A percentile compares a stretch with the other conserved stretches of the same genome.
These are phyloP conservation scores for Proisotoma minuta DNA, from an alignment of 2,888 invertebrate genomes.

Conservation along the genomic window DNA sequence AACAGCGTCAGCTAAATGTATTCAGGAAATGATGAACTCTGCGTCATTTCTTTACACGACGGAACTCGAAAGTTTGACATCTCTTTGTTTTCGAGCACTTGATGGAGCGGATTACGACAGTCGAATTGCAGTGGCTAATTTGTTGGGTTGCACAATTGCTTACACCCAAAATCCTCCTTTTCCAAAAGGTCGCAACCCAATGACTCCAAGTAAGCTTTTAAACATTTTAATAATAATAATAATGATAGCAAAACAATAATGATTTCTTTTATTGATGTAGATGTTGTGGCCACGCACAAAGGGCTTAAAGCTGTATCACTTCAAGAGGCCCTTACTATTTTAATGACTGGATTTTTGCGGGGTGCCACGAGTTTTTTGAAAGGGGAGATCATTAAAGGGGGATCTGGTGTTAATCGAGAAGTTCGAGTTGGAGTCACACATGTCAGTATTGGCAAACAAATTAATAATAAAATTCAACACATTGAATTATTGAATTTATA, in stretches of 20 bases:
- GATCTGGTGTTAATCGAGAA: slow-evolving; percentile 87
- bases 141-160: slow-evolving; percentile 81
- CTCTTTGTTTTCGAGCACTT: slow-evolving; percentile 84
- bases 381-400: slow-evolving; percentile 92
- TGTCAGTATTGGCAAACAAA: slow-evolving; percentile 54
- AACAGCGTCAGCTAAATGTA: slow-evolving; percentile 74
- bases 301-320: slow-evolving; percentile 65
- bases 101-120: slow-evolving; percentile 90
- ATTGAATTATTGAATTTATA: not conserved
- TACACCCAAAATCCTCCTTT: slow-evolving; percentile 65
- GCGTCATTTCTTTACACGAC: slow-evolving; percentile 57
- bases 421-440: slow-evolving; percentile 96
- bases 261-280: slow-evolving; percentile 5
- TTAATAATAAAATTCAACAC: not conserved
- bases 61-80: slow-evolving; percentile 85
- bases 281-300: slow-evolving; percentile 7
- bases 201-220: not conserved
- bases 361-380: slow-evolving; percentile 93
- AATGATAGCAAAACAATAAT: not conserved
- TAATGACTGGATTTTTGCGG: slow-evolving; percentile 89
- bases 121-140: slow-evolving; percentile 82
- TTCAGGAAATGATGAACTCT: slow-evolving; percentile 42
- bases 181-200: slow-evolving; percentile 30
- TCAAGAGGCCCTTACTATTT: slow-evolving; percentile 83
- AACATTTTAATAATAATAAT: not conserved